Conservation (phyloP, 2,888 invertebrate species). For the Scaptomyza polygonia region DNA sequence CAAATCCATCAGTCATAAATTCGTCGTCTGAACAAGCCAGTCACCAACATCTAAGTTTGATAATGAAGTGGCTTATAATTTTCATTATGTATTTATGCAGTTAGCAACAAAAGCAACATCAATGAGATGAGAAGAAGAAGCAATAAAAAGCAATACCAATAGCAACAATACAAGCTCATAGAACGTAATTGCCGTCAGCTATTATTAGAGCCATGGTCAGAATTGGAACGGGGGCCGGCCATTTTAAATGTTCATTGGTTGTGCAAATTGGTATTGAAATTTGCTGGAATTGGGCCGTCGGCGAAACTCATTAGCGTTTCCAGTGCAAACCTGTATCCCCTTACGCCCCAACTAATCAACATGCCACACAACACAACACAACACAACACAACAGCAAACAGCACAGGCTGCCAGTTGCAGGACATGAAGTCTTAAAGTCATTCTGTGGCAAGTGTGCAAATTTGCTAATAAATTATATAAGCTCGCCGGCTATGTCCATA, state of each 20-base stretch:
- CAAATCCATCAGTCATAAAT: constrained; percentile 60
- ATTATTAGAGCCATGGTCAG: constrained; percentile 58
- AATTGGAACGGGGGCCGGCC: constrained; percentile 34
- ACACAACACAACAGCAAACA: constrained; percentile 1
- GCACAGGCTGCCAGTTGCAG: constrained; percentile 13
- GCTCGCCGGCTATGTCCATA: constrained; percentile 54
- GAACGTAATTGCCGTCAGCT: constrained; percentile 66
- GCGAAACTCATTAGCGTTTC: constrained; percentile 55
- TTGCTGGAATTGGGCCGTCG: constrained; percentile 48
- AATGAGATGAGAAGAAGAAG: constrained; percentile 11
- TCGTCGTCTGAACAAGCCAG: constrained; percentile 21
- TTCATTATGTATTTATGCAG: constrained; percentile 57
- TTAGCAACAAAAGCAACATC: constrained; percentile 44
- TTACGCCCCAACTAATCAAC: constrained; percentile 65
- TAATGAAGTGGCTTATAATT: constrained; percentile 78
- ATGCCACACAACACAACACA: constrained; percentile 5
- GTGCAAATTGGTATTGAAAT: constrained; percentile 66
- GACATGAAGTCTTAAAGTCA: not conserved
- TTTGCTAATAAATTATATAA: constrained; percentile 74
- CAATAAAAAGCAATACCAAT: constrained; percentile 15
- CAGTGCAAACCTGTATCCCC: not conserved
- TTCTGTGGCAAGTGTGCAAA: constrained; percentile 52
- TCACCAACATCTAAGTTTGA: constrained; percentile 72
- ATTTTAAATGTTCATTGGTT: constrained; percentile 41
- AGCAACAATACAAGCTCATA: constrained; percentile 48